These are phyloP conservation scores for Nannospalax galili DNA, from an alignment of 2,113 vertebrate genomes.

Conservation along the genomic window DNA sequence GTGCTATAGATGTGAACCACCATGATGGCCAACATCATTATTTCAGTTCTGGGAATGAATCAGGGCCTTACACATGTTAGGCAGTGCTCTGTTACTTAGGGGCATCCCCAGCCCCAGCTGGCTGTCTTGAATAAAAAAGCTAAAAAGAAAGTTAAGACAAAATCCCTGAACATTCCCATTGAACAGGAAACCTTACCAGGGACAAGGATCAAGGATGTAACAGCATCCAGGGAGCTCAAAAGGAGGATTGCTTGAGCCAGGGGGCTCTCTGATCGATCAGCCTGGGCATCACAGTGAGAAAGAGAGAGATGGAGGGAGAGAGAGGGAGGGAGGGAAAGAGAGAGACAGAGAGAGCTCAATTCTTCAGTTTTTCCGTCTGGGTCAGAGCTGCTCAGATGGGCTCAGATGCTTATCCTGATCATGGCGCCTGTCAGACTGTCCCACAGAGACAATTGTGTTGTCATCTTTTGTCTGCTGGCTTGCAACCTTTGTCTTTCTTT, in stretches of 20 bases:
- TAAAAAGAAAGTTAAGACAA: neutral
- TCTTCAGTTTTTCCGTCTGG: neutral
- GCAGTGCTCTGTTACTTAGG: neutral
- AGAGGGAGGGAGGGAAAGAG: neutral
- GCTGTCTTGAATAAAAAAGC: neutral
- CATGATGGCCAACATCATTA: neutral
- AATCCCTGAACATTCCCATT: neutral
- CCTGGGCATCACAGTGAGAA: neutral
- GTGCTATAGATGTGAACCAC: neutral
- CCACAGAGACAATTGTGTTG: neutral
- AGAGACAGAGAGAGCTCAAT: neutral
- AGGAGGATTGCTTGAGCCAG: neutral
- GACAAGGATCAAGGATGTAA: neutral
- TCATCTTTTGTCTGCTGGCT: neutral
- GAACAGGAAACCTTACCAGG: constrained; percentile 21
- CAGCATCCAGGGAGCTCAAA: neutral
- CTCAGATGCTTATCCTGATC: neutral
- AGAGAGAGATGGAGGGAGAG: neutral
- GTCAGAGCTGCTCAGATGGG: neutral
- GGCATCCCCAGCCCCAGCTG: neutral
- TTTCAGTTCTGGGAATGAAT: neutral
- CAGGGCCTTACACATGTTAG: neutral
- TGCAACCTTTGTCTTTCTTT: neutral
- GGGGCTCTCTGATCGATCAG: neutral
- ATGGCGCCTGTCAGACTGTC: neutral